Base-by-base conservation (phyloP, 1,140 invertebrate genomes). In the Pogonus chalceus region DNA sequence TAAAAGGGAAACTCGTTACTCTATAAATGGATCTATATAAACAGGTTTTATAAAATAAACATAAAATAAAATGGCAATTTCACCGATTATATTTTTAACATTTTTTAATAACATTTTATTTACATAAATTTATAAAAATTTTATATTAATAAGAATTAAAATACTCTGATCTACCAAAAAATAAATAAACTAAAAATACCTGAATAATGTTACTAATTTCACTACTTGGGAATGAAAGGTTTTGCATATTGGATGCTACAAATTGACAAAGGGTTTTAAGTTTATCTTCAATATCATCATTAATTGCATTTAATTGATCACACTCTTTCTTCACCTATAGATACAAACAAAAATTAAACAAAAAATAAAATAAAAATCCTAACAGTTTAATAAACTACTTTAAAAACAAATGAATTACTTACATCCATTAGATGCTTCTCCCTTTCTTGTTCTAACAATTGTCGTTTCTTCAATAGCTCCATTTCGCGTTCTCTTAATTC, bases 241-340 rank as follows among this genome's bases (percentile, higher is more conserved):
- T 71, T 62, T 72, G 69, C 24, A 74, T 66, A 59, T 71, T 69
- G 63, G 63, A 66, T 12, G 66, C 68, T 59, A 79, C 67, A 61
- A 75, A 76, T 55, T 75, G 69, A 39, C 74, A 74, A 58, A 76
- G 70, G 62, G 75, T 71, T 39, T 67, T 65, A 61, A 73, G 71
- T 65, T 77, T 79, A 56, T 65, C 71, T 57, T 71, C 72, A 59
- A 79, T 60, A 61, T 72, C 69, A 22, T 62, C 65, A 59, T 75
- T 72, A 60, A 79, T 66, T 55, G 72, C 72, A 53, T 69, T 69
- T 67, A 78, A 73, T 64, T 72, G 71, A 61, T 67, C 68, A 67
- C 75, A 77, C 66, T 79, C 77, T 61, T 74, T 73, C 69, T 77
- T 74, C 67, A 78, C 78, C 79, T 81, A 79, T 63, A 65, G 65